These are phyloP conservation scores for Drosophila parabipectinata DNA, from an alignment of 1,140 invertebrate species.

Conservation along the genomic window DNA sequence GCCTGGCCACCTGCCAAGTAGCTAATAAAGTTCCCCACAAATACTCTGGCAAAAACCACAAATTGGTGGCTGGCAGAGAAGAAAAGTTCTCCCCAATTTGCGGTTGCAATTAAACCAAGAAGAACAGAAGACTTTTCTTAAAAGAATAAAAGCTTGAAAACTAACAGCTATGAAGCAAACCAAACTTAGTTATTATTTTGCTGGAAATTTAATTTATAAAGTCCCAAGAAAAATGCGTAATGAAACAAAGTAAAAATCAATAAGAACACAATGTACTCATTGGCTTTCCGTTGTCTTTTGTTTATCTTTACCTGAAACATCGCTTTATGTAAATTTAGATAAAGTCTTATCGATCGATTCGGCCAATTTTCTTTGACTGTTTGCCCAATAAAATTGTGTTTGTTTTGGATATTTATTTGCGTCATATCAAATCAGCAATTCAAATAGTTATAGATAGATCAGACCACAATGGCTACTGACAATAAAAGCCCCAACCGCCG, in stretches of 20 bases:
- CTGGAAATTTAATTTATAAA: neutral
- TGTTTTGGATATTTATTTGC: conserved; percentile 24
- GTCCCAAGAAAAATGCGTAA: too few relatives aligned
- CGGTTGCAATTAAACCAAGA: conserved; percentile 32
- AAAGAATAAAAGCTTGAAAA: neutral
- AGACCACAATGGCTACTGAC: conserved; percentile 32
- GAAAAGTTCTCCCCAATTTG: conserved; percentile 71
- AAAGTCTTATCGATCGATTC: conserved; percentile 13
- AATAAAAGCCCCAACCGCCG: neutral
- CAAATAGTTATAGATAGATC: conserved; percentile 44
- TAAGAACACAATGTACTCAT: neutral
- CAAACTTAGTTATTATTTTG: neutral
- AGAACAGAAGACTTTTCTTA: neutral
- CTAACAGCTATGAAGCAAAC: neutral
- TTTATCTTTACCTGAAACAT: conserved; percentile 15
- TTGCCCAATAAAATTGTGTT: conserved; percentile 29
- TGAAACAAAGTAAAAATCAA: conserved; percentile 5
- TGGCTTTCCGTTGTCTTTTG: neutral
- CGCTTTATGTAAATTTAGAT: conserved; percentile 31
- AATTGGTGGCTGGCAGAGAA: conserved; percentile 7
- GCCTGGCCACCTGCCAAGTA: conserved; percentile 63
- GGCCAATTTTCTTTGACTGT: conserved; percentile 1
- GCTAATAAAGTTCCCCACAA: conserved; percentile 65
- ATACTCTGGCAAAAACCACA: conserved; percentile 14
- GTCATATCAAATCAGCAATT: conserved; percentile 40